Percentiles rank a stretch among this genome's conserved stretches.
phyloP scores from a whole-genome alignment of 2,113 vertebrate species.

The Gnathonemus longibarbis region DNA sequence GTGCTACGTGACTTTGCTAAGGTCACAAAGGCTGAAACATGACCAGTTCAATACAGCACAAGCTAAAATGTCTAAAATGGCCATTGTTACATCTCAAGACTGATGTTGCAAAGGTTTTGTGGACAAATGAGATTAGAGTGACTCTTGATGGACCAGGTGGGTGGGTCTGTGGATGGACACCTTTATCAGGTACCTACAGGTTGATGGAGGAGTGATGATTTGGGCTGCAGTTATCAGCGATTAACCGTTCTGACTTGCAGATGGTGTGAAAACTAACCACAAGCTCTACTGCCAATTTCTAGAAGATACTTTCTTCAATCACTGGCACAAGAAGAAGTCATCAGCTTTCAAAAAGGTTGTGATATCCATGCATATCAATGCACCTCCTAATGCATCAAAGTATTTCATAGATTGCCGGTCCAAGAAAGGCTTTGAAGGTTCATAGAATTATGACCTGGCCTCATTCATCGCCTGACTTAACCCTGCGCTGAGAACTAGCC shows the following conservation, averaged over 20 bases:
- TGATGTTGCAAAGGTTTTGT: background rate
- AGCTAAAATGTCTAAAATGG: background rate
- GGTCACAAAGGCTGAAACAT: background rate
- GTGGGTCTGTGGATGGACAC: background rate
- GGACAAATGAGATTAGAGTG: background rate
- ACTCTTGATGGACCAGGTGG: background rate
- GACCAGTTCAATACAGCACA: background rate
- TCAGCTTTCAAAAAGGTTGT: background rate
- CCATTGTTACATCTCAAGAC: background rate
- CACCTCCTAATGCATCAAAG: background rate
- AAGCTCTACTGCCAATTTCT: background rate
- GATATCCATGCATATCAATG: background rate
- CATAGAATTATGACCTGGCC: background rate
- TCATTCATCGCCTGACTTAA: background rate
- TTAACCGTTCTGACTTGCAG: too few species aligned
- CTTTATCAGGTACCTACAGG: background rate
- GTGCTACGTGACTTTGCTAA: background rate
- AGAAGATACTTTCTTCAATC: background rate
- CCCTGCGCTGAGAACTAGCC: background rate
- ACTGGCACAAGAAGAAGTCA: background rate
- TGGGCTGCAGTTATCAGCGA: too few species aligned
- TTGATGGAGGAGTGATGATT: background rate
- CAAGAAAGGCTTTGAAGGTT: background rate
- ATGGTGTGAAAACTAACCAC: too few species aligned
- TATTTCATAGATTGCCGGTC: background rate